Evolutionary conservation across 2,888 invertebrate genomes (phyloP).

Genomic region (Agonum fuliginosum): DNA sequence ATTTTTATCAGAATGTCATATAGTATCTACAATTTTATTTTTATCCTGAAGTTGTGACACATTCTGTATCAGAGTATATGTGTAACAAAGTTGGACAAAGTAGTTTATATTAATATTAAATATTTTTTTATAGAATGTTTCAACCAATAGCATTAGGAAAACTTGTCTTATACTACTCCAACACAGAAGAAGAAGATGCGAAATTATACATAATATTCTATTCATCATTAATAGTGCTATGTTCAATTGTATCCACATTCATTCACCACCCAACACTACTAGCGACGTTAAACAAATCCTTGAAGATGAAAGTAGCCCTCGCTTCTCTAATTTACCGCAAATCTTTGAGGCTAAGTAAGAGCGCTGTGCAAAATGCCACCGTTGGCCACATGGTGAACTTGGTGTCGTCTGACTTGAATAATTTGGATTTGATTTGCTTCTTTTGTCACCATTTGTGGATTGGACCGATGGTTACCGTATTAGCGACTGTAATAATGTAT

Average conservation of each 20-base stretch:
- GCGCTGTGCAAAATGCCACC: slow-evolving; percentile 78
- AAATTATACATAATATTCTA: slow-evolving; percentile 23
- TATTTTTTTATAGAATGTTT: slow-evolving; percentile 66
- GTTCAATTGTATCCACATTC: slow-evolving; percentile 82
- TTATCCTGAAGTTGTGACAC: no score
- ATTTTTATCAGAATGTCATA: no score
- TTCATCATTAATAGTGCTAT: slow-evolving; percentile 74
- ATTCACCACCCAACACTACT: slow-evolving; percentile 88
- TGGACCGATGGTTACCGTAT: slow-evolving; percentile 78
- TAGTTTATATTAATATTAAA: neutral
- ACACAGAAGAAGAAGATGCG: slow-evolving; percentile 63
- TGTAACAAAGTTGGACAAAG: no score
- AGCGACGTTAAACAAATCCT: slow-evolving; percentile 87
- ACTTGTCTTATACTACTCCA: slow-evolving; percentile 78
- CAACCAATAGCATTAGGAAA: slow-evolving; percentile 78
- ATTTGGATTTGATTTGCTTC: slow-evolving; percentile 91
- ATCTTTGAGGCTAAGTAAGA: slow-evolving; percentile 71
- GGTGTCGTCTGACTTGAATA: slow-evolving; percentile 81
- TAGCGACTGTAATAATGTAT: slow-evolving; percentile 76
- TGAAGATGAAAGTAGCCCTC: slow-evolving; percentile 89
- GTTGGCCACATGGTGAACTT: slow-evolving; percentile 73
- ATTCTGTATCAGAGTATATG: no score
- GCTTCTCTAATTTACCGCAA: slow-evolving; percentile 91
- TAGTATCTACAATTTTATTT: neutral
- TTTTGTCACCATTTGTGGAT: slow-evolving; percentile 91